Base-by-base conservation (phyloP, 1,140 invertebrate genomes). In the Pogonus chalceus region DNA sequence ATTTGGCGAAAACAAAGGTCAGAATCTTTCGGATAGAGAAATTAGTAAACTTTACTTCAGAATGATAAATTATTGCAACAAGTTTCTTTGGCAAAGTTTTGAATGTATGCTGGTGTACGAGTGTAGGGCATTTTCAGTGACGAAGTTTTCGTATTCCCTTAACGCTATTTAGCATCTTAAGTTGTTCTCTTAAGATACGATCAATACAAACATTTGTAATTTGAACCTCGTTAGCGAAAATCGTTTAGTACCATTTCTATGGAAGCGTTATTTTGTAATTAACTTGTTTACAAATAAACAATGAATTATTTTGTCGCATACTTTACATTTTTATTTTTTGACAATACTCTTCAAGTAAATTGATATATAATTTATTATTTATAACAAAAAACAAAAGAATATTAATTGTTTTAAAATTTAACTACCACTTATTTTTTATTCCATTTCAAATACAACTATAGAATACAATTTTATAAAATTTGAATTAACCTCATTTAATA, bases 31-130 rank as follows among this genome's bases (percentile, higher is more conserved):
- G 37, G 37, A 43, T 43, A 43, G 37, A 43, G 37, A 43, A 43
- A 43, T 43, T 43, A 43, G 37, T 16, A 43, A 43, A 43, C 37
- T 43, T 9, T 18, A 4, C 37, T n/a, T 10, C 37, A 18, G 18
- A 43, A 43, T 43, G 37, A 43, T 43, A 43, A 43, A 43, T 43
- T 43, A 43, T 43, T 43, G 37, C 37, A 43, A 43, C 37, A 43
- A 43, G 37, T 43, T 43, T 18, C 18, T 9, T 43, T 43, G 9
- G 37, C 18, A 43, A 43, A 43, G 37, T 43, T 43, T 43, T 18
- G 18, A 10, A 9, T 4, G 18, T 43, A 18, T 43, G 37, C 18
- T 12, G 4, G 18, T 43, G 18, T 43, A 16, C 18, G 37, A 12
- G 37, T 43, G 37, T 43, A 4, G 7, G 26, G 26, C 26, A 14